A percentile compares a stretch with the other conserved stretches of the same genome.
phyloP scores from a whole-genome alignment of 2,888 invertebrate species.

The Lordiphosa fenestrarum region DNA sequence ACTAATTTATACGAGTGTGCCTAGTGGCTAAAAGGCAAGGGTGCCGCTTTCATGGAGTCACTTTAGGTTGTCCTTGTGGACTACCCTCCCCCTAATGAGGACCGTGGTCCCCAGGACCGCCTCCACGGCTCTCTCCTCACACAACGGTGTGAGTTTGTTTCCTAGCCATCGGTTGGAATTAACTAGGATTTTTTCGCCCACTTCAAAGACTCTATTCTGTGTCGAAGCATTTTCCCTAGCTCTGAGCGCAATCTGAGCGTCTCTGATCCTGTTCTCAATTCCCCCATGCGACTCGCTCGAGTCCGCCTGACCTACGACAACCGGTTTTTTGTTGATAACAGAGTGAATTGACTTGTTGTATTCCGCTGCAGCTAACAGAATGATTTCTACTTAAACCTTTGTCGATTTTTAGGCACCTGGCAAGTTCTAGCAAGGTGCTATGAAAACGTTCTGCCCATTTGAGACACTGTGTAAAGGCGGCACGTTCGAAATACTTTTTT shows the following conservation, averaged over 20 bases:
- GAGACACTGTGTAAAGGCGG: too few species aligned
- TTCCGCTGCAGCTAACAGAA: constrained; percentile 4
- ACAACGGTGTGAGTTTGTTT: constrained; percentile 20
- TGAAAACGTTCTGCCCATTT: too few species aligned
- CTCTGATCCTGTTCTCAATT: background rate
- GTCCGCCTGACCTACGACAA: constrained; percentile 6
- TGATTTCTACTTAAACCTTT: too few species aligned
- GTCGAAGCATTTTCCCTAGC: too few species aligned
- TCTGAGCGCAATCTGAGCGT: too few species aligned
- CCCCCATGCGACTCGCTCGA: constrained; percentile 10
- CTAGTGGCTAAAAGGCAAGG: constrained; percentile 9
- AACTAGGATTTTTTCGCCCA: constrained; percentile 16
- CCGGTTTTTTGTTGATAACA: constrained; percentile 11
- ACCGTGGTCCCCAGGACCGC: constrained; percentile 19
- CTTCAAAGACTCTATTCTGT: background rate
- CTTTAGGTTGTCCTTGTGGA: constrained; percentile 20
- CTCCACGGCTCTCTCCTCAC: constrained; percentile 15
- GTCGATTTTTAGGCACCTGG: too few species aligned
- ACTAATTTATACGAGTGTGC: background rate
- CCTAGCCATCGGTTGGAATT: constrained; percentile 18
- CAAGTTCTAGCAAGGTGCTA: too few species aligned
- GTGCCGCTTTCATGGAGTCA: background rate
- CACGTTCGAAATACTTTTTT: too few species aligned
- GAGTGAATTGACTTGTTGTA: constrained; percentile 25
- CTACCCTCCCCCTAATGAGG: constrained; percentile 19